phyloP scores from a whole-genome alignment of 2,113 vertebrate species.

The Tursiops truncatus region DNA sequence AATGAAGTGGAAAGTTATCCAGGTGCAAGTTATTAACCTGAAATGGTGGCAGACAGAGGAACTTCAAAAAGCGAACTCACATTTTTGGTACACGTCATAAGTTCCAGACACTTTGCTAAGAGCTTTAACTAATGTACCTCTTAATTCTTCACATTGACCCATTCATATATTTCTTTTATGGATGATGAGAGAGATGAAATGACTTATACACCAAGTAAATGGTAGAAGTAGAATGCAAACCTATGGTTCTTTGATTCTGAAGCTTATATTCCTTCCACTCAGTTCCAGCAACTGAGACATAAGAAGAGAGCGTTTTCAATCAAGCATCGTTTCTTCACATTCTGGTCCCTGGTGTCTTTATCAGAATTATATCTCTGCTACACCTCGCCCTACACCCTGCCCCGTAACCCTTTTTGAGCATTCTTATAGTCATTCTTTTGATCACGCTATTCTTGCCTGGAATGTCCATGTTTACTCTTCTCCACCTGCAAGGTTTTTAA shows the following conservation, averaged over 20 bases:
- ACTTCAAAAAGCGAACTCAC: background rate
- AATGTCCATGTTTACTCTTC: background rate
- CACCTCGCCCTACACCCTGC: too few relatives aligned
- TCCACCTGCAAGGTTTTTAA: background rate
- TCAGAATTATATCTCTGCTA: background rate
- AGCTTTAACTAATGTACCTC: background rate
- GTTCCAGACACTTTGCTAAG: background rate
- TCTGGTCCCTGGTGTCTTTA: background rate
- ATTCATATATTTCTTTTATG: background rate
- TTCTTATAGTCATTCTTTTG: background rate
- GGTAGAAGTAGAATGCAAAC: background rate
- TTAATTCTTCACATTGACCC: background rate
- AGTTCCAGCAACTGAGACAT: background rate
- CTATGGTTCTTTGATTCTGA: background rate
- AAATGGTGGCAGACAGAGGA: background rate
- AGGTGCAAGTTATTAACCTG: slow-evolving; percentile 14
- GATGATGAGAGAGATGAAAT: background rate
- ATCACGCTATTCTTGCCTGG: background rate
- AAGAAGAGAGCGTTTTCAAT: background rate
- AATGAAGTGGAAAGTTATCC: background rate
- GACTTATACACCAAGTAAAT: background rate
- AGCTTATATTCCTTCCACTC: background rate
- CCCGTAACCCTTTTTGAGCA: background rate
- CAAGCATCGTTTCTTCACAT: background rate
- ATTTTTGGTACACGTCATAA: background rate